Evolutionary conservation across 2,797 vertebrate species (phyloP).

Genomic region (Bucorvus abyssinicus): DNA sequence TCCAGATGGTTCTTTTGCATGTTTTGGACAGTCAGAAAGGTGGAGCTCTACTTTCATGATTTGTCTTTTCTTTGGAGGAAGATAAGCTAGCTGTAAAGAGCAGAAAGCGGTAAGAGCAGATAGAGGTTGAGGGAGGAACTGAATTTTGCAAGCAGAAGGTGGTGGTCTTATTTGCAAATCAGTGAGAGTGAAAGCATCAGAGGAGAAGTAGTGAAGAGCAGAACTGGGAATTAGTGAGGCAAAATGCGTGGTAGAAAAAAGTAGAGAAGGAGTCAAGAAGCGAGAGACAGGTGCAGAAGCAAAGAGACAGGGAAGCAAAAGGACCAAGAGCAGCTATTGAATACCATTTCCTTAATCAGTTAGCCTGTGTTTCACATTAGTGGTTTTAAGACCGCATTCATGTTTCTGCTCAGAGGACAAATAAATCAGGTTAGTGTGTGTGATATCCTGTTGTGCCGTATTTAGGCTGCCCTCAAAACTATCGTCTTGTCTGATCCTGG

Average conservation of each 20-base stretch:
- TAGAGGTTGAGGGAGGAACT: background rate
- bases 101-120: background rate
- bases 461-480: background rate
- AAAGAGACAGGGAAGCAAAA: background rate
- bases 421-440: background rate
- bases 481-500: background rate
- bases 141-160: background rate
- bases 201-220: background rate
- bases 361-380: background rate
- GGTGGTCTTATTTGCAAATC: background rate
- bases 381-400: background rate
- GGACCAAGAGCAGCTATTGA: background rate
- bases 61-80: background rate
- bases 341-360: background rate
- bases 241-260: background rate
- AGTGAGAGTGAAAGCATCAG: background rate
- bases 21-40: background rate
- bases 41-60: background rate
- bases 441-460: background rate
- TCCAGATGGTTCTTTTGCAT: background rate
- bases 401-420: background rate
- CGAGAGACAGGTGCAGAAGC: background rate
- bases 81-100: background rate
- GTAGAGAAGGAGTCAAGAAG: background rate
- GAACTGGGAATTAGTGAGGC: background rate